Percentiles rank a stretch among this genome's conserved stretches.
Conservation (phyloP, 2,888 invertebrate genomes). For the Horisme vitalbata region DNA sequence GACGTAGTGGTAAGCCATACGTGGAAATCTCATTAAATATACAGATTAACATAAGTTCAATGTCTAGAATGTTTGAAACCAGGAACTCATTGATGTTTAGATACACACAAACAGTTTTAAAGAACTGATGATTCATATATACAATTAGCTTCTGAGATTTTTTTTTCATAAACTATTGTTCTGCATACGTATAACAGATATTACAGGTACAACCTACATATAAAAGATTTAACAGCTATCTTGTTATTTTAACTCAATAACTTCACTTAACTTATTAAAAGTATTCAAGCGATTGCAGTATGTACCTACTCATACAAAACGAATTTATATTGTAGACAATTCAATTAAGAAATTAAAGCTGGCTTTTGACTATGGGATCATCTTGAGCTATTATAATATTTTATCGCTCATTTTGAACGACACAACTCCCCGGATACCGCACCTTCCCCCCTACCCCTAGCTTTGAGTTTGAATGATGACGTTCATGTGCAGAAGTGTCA, state of each 20-base stretch:
- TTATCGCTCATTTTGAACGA: too few species aligned
- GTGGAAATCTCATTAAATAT: constrained; percentile 9
- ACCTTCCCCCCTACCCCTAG: too few species aligned
- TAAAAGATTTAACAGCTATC: constrained; percentile 10
- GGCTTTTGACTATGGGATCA: too few species aligned
- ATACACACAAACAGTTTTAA: constrained; percentile 8
- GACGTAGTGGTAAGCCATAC: constrained; percentile 2
- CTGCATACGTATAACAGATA: too few species aligned
- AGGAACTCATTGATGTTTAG: constrained; percentile 26
- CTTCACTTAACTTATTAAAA: neutral
- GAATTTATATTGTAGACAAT: too few species aligned
- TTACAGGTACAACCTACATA: too few species aligned
- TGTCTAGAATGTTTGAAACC: constrained; percentile 27
- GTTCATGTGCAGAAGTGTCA: too few species aligned
- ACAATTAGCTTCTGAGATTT: constrained; percentile 9
- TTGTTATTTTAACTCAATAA: neutral
- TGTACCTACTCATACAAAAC: too few species aligned
- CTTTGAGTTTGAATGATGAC: too few species aligned
- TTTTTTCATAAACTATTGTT: constrained; percentile 5
- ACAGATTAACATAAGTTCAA: constrained; percentile 29
- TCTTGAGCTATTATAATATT: too few species aligned
- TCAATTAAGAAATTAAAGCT: too few species aligned
- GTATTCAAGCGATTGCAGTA: neutral
- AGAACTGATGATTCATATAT: constrained; percentile 22
- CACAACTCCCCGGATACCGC: too few species aligned